Base-by-base conservation (phyloP, 2,888 invertebrate species). In the Ophion ellenae region DNA sequence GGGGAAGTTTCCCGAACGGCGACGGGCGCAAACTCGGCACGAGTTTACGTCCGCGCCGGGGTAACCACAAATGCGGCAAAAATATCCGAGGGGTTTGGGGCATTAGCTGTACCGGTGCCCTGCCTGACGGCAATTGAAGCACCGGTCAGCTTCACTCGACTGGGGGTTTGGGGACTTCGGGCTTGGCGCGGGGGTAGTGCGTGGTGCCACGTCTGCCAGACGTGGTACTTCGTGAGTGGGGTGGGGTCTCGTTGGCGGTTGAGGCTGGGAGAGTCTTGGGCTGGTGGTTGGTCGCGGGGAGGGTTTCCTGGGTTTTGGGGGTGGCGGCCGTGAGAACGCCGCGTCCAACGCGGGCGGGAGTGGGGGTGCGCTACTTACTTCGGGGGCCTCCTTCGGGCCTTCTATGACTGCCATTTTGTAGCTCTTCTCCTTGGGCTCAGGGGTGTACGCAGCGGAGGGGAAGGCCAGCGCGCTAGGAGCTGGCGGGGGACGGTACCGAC, bases 401-500 rank as follows among this genome's bases (percentile, higher is more conserved):
- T 63, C 63, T 4, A 20, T 6, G 4, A 11, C 63, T 0, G 11
- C 63, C 10, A 63, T 11, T 9, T 2, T 6, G 28, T 24, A 10
- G 24, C 28, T 24, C 5, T 63, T 20, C 11, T 10, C 63, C 63
- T 28, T 63, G 32, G 32, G 32, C 4, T 20, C 9, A 2, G 10
- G 24, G 63, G 9, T 11, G 11, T 24, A 63, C 1, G 2, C 77
- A 3, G 59, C 24, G 24, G 59, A 77, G 40, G 77, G 40, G 1
- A 69, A 10, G 1, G 24, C 69, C 14, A 59, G 7, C 14, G 69
- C 59, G 1, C 36, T 40, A 2, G 69, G 61, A 0, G 78, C n/a
- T 0, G 78, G 78, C 1, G 78, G 70, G 6, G 78, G 78, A 6
- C 47, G 78, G 28, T 79, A 79, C 9, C 59, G 47, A 0, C 40